Base-by-base conservation (phyloP, 2,113 vertebrate genomes). In the Falco punctatus region DNA sequence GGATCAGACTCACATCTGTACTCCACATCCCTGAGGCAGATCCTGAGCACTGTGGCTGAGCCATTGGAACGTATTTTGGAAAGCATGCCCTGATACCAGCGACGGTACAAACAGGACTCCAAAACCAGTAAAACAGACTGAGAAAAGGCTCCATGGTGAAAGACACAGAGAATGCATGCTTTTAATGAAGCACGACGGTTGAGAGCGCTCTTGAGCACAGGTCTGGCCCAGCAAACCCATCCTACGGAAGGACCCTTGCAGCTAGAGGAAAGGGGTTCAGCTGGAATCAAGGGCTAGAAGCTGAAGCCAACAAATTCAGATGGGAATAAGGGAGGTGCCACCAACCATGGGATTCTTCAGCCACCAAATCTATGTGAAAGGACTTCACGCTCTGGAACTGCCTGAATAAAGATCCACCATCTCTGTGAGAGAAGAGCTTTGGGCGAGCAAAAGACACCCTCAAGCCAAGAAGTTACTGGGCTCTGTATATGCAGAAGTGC, bases 141-240 rank as follows among this genome's bases (percentile, higher is more conserved):
- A n/a, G 66, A 8, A 65, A 72, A 20, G 54, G 27, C 22, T 35
- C 67, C 42, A 2, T 22, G 49, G 61, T 4, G 73, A 55, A n/a
- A 64, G 5, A 51, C 14, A 3, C 0, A 3, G 65, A 12, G 42
- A 48, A 16, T 1, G 15, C 0, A 0, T 3, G 51, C 13, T 7
- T 52, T 46, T 9, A 21, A 14, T 6, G 2, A n/a, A 66, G 64
- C 32, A 16, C n/a, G 10, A 35, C 28, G 35, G 19, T 4, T 18
- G 35, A 69, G 75, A 77, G 66, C 23, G 62, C 44, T 92, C 54
- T 17, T 3, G 30, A 73, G 64, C 75, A 52, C 40, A 22, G 46
- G n/a, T 6, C 32, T 33, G 32, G 44, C 59, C 69, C 3, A 21
- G 42, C 19, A 49, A 87, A 78, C 27, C 11, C 54, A 9, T 16